phyloP scores from a whole-genome alignment of 2,113 vertebrate species.

The Formicarius rufipectus region DNA sequence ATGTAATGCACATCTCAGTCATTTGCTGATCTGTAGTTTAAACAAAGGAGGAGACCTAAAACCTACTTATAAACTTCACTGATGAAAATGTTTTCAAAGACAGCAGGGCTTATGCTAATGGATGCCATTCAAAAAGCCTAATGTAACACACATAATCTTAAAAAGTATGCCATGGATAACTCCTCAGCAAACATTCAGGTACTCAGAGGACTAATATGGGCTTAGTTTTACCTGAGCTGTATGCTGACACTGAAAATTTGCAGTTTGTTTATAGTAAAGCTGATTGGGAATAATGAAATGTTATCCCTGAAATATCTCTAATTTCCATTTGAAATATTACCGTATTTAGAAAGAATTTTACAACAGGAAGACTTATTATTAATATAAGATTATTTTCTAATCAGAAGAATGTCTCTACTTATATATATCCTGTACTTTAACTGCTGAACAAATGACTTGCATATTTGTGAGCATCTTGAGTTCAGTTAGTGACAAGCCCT shows the following conservation, averaged over 20 bases:
- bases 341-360: conserved; percentile 35
- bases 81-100: conserved; percentile 15
- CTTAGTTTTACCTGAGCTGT: not conserved
- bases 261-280: conserved; percentile 28
- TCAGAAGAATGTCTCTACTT: conserved; percentile 11
- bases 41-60: conserved; percentile 38
- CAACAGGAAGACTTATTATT: conserved; percentile 26
- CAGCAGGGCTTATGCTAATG: not conserved
- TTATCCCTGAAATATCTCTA: not conserved
- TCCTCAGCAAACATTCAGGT: not conserved
- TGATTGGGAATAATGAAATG: conserved; percentile 19
- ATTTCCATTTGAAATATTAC: not conserved
- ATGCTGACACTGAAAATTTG: not conserved
- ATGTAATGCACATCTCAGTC: not conserved
- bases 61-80: not conserved
- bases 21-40: conserved; percentile 25
- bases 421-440: conserved; percentile 7
- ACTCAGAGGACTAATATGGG: not conserved
- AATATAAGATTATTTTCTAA: conserved; percentile 37
- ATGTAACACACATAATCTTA: not conserved
- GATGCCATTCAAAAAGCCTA: not conserved
- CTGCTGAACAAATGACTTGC: not conserved
- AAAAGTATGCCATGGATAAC: not conserved
- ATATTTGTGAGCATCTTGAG: not conserved
- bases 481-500: conserved; percentile 1